Evolutionary conservation across 2,797 vertebrate genomes (phyloP).

Genomic region (Darevskia nairensis): DNA sequence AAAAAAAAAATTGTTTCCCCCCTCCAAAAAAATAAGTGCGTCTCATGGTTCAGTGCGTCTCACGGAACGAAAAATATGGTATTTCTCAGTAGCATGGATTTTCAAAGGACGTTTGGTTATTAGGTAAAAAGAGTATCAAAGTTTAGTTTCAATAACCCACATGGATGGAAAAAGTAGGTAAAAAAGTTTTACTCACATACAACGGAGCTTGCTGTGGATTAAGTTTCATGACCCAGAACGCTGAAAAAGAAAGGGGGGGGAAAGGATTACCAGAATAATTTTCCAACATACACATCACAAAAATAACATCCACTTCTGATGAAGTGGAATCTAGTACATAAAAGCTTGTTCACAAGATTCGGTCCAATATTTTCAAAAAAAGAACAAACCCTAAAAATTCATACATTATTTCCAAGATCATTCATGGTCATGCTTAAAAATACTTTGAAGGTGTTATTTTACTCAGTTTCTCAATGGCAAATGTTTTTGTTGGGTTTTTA

Average conservation of each 20-base stretch:
- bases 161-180: not conserved
- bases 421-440: not conserved
- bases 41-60: too few relatives aligned
- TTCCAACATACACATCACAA: not conserved
- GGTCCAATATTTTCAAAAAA: not conserved
- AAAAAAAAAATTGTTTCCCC: too few relatives aligned
- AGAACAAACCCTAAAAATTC: not conserved
- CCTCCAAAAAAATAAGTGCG: too few relatives aligned
- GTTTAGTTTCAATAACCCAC: too few relatives aligned
- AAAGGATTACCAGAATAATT: conserved; percentile 17
- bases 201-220: conserved; percentile 96
- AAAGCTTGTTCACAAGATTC: not conserved
- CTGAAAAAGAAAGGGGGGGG: conserved; percentile 75
- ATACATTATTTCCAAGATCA: not conserved
- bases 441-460: not conserved
- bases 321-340: not conserved
- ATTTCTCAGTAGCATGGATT: not conserved
- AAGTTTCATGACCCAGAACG: conserved; percentile 98
- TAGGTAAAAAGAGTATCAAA: not conserved
- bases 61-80: too few relatives aligned
- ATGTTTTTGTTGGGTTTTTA: too few relatives aligned
- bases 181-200: conserved; percentile 89
- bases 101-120: not conserved
- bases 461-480: not conserved
- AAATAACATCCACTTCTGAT: not conserved